Conservation (phyloP, 2,888 invertebrate genomes). For the Ischnus inquisitorius region DNA sequence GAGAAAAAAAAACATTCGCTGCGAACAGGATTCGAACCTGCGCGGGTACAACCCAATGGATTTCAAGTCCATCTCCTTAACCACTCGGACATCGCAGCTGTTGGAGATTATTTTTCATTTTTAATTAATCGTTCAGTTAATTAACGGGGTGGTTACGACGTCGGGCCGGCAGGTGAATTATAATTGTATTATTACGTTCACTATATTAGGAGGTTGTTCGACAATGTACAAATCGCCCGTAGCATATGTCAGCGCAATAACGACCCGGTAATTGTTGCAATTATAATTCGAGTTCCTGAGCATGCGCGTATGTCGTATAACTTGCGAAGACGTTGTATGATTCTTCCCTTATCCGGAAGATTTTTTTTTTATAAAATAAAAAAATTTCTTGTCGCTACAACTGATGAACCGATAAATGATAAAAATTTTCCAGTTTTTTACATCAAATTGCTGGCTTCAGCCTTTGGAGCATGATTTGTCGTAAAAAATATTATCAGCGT, state of each 20-base stretch:
- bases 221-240: conserved; percentile 44
- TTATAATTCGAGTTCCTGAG: conserved; percentile 27
- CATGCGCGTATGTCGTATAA: not conserved
- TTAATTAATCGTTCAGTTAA: conserved; percentile 67
- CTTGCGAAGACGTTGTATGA: conserved; percentile 27
- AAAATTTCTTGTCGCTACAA: not conserved
- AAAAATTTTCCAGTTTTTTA: not conserved
- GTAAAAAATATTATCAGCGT: not conserved
- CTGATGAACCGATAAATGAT: not conserved
- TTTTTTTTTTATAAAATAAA: not conserved
- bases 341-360: conserved; percentile 6
- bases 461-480: not conserved
- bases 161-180: conserved; percentile 47
- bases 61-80: conserved; percentile 85
- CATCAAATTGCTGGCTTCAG: not conserved
- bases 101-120: conserved; percentile 63
- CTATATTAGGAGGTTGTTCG: conserved; percentile 43
- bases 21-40: conserved; percentile 85
- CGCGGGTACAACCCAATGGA: conserved; percentile 85
- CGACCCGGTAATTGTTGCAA: conserved; percentile 52
- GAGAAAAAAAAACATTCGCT: conserved; percentile 81
- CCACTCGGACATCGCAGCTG: conserved; percentile 85
- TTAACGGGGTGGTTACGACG: conserved; percentile 39
- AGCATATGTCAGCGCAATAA: conserved; percentile 5
- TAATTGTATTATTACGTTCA: conserved; percentile 41